A percentile compares a stretch with the other conserved stretches of the same genome.
Conservation (phyloP, 2,888 invertebrate genomes). For the Ochropacha duplaris region DNA sequence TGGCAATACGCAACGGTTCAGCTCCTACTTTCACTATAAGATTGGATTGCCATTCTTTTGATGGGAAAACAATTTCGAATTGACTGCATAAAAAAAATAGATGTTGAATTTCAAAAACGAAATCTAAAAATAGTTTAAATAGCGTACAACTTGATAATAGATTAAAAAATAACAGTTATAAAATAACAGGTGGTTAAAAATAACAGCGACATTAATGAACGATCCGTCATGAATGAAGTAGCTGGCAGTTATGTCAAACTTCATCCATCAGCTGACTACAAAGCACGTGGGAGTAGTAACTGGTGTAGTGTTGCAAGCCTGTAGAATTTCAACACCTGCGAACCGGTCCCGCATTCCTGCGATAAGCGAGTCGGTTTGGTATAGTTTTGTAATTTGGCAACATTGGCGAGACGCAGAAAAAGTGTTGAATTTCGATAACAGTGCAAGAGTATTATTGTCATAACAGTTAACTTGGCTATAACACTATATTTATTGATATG, state of each 20-base stretch:
- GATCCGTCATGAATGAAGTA: not conserved
- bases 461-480: no score
- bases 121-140: no score
- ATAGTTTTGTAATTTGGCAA: not conserved
- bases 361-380: not conserved
- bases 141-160: no score
- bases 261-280: not conserved
- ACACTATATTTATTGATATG: no score
- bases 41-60: not conserved
- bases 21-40: not conserved
- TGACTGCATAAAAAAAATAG: not conserved
- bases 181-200: not conserved
- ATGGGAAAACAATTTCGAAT: not conserved
- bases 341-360: not conserved
- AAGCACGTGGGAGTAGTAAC: not conserved
- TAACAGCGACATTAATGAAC: not conserved
- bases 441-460: conserved; percentile 1
- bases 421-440: not conserved
- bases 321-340: conserved; percentile 1
- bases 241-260: not conserved
- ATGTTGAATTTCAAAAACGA: no score
- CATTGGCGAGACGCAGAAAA: not conserved
- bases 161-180: not conserved
- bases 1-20: not conserved
- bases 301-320: conserved; percentile 1